Percentiles rank a stretch among this genome's conserved stretches.
Conservation (phyloP, 2,797 vertebrate species). For the Acomys russatus region DNA sequence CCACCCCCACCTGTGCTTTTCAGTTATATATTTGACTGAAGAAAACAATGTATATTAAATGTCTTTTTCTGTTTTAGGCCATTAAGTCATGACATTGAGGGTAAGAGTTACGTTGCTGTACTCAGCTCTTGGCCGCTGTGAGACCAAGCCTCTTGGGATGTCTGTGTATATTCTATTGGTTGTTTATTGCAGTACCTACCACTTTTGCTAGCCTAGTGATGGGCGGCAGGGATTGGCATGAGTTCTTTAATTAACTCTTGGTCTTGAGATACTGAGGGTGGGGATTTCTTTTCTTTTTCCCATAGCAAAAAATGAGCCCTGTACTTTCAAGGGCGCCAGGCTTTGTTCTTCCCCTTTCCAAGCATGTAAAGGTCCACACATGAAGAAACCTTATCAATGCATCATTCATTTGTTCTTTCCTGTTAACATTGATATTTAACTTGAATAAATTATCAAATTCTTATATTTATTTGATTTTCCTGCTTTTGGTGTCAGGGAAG, state of each 20-base stretch:
- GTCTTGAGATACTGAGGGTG: not conserved
- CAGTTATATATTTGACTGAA: not conserved
- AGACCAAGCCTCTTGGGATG: not conserved
- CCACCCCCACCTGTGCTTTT: not conserved
- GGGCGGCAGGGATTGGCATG: not conserved
- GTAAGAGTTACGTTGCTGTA: not conserved
- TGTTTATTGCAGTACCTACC: not conserved
- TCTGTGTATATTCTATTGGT: not conserved
- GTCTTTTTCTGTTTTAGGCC: not conserved
- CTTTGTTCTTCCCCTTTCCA: not conserved
- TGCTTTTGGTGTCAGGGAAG: not conserved
- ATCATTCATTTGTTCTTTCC: not conserved
- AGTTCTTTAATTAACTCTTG: not conserved
- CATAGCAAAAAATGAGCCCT: not conserved
- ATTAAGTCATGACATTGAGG: not conserved
- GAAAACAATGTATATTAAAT: not conserved
- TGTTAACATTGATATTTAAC: not conserved
- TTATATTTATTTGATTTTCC: not conserved
- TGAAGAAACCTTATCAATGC: not conserved
- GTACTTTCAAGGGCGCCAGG: not conserved
- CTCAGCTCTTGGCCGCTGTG: not conserved
- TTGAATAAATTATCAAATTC: not conserved
- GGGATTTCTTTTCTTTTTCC: not conserved
- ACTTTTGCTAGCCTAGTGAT: not conserved
- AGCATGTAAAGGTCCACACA: not conserved